A percentile compares a stretch with the other conserved stretches of the same genome.
Evolutionary conservation across 2,888 invertebrate species (phyloP).

Genomic region (Polydrusus pterygomalis): DNA sequence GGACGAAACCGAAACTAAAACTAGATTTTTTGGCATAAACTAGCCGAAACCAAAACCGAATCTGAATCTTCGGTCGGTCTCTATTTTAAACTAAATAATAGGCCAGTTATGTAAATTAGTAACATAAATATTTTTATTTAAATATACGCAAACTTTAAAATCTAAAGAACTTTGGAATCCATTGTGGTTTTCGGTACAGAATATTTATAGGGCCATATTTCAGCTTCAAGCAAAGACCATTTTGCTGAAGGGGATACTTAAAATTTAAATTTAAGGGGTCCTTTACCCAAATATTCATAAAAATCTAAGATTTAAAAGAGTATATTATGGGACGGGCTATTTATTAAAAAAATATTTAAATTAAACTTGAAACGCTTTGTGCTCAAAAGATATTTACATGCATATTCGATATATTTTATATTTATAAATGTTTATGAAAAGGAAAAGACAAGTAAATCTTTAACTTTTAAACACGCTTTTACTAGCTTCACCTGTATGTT

Average conservation of each 20-base stretch:
- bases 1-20: no score
- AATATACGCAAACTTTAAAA: constrained; percentile 4
- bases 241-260: neutral
- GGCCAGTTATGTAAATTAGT: neutral
- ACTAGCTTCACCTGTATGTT: no score
- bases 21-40: no score
- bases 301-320: neutral
- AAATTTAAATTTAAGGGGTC: neutral
- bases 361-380: no score
- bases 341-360: neutral
- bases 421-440: neutral
- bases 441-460: neutral
- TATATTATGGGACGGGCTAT: neutral
- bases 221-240: neutral
- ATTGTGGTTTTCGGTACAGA: neutral
- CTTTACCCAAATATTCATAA: neutral
- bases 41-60: no score
- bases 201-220: neutral
- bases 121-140: neutral
- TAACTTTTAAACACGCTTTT: no score
- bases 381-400: no score
- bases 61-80: no score
- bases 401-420: no score
- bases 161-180: neutral
- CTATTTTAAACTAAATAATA: no score